Conservation (phyloP, 2,113 vertebrate genomes). For the Corythornis madagascariensis region DNA sequence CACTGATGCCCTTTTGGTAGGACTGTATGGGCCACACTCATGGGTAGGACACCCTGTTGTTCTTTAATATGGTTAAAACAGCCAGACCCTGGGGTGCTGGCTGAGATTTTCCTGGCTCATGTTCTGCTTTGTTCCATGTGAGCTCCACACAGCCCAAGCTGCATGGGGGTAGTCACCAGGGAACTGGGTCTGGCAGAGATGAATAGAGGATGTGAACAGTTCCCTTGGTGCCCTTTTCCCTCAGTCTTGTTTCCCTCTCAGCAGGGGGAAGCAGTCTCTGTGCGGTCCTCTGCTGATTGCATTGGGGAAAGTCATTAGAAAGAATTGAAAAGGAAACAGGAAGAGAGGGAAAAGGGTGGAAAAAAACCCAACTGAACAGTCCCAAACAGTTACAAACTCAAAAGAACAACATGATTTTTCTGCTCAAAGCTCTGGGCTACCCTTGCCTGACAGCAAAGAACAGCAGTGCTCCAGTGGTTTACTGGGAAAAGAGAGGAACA, state of each 20-base stretch:
- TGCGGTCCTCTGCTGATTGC: conserved; percentile 50
- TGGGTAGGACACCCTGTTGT: background rate
- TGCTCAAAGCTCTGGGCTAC: background rate
- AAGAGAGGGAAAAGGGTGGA: background rate
- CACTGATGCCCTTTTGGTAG: background rate
- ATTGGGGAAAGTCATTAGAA: conserved; percentile 53
- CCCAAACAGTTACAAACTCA: conserved; percentile 48
- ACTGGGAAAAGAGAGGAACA: background rate
- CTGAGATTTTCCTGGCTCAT: background rate
- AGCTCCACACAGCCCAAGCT: conserved; percentile 20
- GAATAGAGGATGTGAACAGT: conserved; percentile 56
- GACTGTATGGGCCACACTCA: background rate
- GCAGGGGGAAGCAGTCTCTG: conserved; percentile 60
- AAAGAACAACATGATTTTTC: conserved; percentile 47
- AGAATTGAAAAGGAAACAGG: conserved; percentile 66
- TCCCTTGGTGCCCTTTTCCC: conserved; percentile 70
- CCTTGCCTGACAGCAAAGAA: background rate
- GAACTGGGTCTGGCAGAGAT: conserved; percentile 51
- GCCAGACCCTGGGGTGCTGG: background rate
- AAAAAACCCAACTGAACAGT: background rate
- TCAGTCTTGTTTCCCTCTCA: conserved; percentile 70
- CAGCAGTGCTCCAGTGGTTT: background rate
- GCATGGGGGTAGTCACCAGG: conserved; percentile 34
- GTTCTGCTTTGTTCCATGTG: conserved; percentile 35
- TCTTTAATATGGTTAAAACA: background rate